These are phyloP conservation scores for Scomberomorus guttatus DNA, from an alignment of 2,797 vertebrate genomes.

Conservation along the genomic window DNA sequence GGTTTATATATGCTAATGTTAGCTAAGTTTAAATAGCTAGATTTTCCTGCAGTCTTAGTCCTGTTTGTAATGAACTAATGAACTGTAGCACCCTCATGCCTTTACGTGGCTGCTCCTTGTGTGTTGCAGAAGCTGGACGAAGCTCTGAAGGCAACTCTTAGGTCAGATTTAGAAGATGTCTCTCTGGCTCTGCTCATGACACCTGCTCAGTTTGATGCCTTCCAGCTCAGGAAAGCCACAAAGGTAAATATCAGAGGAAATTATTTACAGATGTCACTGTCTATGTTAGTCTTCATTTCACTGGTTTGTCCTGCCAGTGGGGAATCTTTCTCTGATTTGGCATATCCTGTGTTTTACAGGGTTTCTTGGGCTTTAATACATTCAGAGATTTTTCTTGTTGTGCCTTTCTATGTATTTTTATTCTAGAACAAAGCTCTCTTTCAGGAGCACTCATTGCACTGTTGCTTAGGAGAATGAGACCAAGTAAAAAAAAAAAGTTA, in stretches of 20 bases:
- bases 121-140: constrained; percentile 86
- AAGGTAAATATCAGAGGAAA: constrained; percentile 81
- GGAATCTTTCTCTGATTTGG: background rate
- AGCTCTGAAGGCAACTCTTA: constrained; percentile 86
- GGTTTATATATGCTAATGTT: too few relatives aligned
- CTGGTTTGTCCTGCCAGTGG: background rate
- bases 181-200: constrained; percentile 89
- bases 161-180: constrained; percentile 86
- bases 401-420: too few relatives aligned
- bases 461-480: background rate
- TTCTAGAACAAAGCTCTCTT: too few relatives aligned
- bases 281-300: background rate
- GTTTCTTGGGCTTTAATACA: background rate
- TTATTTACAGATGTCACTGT: background rate
- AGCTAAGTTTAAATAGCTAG: too few relatives aligned
- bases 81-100: background rate
- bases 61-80: background rate
- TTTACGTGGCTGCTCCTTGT: constrained; percentile 10
- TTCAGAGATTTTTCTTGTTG: background rate
- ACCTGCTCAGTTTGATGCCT: constrained; percentile 90
- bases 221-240: constrained; percentile 87
- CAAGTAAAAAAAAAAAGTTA: background rate
- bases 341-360: background rate
- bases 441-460: too few relatives aligned
- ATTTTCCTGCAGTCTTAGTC: background rate